Percentiles rank a stretch among this genome's conserved stretches.
Conservation (phyloP, 2,888 invertebrate genomes). For the Hecatera dysodea region DNA sequence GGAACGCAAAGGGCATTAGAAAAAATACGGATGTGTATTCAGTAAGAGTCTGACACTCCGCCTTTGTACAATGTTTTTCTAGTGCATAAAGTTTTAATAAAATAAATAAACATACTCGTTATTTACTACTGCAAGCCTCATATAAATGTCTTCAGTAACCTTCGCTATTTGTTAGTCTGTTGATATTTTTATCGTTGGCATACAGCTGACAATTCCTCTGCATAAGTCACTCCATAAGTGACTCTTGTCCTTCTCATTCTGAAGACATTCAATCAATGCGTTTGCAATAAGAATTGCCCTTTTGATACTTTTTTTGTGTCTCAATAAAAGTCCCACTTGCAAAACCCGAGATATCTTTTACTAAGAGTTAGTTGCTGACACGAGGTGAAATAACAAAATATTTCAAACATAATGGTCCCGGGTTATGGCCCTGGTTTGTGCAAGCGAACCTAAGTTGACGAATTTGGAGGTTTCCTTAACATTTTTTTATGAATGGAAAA, state of each 20-base stretch:
- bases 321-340: background rate
- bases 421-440: too few relatives aligned
- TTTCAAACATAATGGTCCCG: too few relatives aligned
- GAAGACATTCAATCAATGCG: background rate
- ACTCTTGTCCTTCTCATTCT: background rate
- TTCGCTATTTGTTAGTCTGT: background rate
- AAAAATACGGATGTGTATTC: too few relatives aligned
- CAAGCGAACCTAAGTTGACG: background rate
- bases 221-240: background rate
- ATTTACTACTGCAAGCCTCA: background rate
- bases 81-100: too few relatives aligned
- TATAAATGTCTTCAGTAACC: conserved; percentile 4
- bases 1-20: too few relatives aligned
- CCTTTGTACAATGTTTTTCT: too few relatives aligned
- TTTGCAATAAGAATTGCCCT: background rate
- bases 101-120: too few relatives aligned
- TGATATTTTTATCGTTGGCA: conserved; percentile 2
- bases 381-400: background rate
- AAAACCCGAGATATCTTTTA: too few relatives aligned
- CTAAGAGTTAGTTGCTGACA: too few relatives aligned
- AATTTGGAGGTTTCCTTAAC: background rate
- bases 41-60: too few relatives aligned
- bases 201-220: background rate
- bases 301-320: background rate
- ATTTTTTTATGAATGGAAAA: too few relatives aligned